Conservation (phyloP, 2,888 invertebrate species). For the Harpalus rufipes region DNA sequence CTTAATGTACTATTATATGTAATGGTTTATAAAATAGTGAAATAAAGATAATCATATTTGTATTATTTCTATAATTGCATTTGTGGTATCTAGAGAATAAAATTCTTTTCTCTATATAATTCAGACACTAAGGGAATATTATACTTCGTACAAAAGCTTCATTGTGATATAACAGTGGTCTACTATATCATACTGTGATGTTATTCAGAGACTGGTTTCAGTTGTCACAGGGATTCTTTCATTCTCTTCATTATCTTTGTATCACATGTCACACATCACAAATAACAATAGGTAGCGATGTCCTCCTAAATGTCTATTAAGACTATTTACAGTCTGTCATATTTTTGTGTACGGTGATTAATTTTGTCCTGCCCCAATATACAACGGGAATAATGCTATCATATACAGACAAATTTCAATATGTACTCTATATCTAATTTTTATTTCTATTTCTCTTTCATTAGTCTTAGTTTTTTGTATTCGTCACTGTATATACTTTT, state of each 20-base stretch:
- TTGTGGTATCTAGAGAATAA: too few relatives aligned
- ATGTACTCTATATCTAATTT: background rate
- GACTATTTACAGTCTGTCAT: slow-evolving; percentile 14
- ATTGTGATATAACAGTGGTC: background rate
- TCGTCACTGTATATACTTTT: too few relatives aligned
- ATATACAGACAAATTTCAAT: background rate
- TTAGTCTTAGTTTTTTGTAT: background rate
- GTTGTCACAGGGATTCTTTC: background rate
- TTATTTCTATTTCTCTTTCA: background rate
- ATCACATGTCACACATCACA: slow-evolving; percentile 16
- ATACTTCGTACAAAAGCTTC: background rate
- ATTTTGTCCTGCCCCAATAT: background rate
- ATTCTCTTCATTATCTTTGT: slow-evolving; percentile 37
- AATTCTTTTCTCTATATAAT: too few relatives aligned
- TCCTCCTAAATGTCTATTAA: slow-evolving; percentile 23
- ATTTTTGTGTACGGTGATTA: slow-evolving; percentile 3
- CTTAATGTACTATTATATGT: too few relatives aligned
- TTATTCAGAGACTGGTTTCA: slow-evolving; percentile 3
- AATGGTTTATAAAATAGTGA: too few relatives aligned
- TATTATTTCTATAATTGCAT: too few relatives aligned
- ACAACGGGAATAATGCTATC: background rate
- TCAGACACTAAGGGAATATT: background rate
- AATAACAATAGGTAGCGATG: slow-evolving; percentile 4
- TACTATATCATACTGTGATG: background rate
- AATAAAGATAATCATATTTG: too few relatives aligned